Evolutionary conservation across 2,888 invertebrate genomes (phyloP), one percentile per base, ranked within the genome.

Genomic region (Dryococelus australis): DNA sequence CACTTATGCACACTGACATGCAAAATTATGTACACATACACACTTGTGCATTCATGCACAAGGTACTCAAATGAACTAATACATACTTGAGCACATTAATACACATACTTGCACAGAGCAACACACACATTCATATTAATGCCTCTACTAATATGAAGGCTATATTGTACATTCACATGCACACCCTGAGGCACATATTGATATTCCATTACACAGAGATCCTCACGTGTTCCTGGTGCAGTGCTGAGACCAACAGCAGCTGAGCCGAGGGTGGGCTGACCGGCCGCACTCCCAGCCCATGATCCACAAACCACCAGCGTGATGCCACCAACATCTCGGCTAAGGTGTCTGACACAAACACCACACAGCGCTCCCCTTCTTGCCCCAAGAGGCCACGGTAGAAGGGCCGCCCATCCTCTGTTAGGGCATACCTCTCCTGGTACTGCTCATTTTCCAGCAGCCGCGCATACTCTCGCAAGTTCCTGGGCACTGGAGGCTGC

Each of bases 291-390:
- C 65, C 65, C 20, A 65, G n/a, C 24, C 65, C 65, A 6, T 24
- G 65, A n/a, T 65, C 65, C 65, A 65, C 65, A 20, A 65, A 65
- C 65, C 65, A 65, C 65, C 65, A 65, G 65, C 65, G 20, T n/a
- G 65, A 65, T n/a, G 65, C n/a, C 24, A 65, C 65, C 65, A 65
- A 24, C 65, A 65, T 8, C 65, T 65, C 65, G 24, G 65, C 65
- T 24, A 65, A 24, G 24, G 65, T n/a, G 65, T 65, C 65, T 1
- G 65, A 65, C 65, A 65, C 65, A n/a, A 65, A 65, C 65, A 65
- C 65, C 24, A n/a, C 65, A 6, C 65, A 65, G 65, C n/a, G 65
- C 65, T 65, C 65, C 8, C 65, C 65, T 9, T 65, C n/a, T 9
- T 20, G 65, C 2, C 65, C 65, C 24, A 65, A n/a, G 8, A 65